phyloP scores from a whole-genome alignment of 2,113 vertebrate species.

The Rhea americana region DNA sequence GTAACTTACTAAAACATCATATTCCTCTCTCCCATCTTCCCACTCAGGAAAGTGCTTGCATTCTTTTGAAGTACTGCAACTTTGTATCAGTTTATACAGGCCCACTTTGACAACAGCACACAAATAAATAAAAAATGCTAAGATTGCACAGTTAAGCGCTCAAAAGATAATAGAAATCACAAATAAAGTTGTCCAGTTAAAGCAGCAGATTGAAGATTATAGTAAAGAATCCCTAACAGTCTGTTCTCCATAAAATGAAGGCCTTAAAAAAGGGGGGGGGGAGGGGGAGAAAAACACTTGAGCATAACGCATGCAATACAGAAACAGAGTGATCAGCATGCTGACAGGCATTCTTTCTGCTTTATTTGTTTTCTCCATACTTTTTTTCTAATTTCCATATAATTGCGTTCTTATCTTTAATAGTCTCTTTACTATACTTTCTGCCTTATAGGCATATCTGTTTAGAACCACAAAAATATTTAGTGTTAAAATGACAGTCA shows the following conservation, averaged over 20 bases:
- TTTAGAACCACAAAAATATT: background rate
- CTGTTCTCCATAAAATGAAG: background rate
- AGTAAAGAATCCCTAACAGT: background rate
- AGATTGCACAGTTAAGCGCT: background rate
- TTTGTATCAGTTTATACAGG: background rate
- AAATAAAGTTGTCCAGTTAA: background rate
- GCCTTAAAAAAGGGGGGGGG: background rate
- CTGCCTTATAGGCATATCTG: background rate
- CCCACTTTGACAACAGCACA: background rate
- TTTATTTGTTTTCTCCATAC: background rate
- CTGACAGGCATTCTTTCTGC: background rate
- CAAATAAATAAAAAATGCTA: background rate
- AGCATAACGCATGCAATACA: background rate
- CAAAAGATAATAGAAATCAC: background rate
- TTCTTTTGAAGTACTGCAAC: background rate
- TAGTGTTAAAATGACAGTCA: background rate
- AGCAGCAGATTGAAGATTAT: background rate
- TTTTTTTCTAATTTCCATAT: background rate
- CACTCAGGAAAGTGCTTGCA: background rate
- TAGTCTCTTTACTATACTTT: background rate
- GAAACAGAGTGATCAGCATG: background rate
- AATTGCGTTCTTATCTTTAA: background rate
- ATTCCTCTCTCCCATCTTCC: background rate
- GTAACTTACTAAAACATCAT: background rate
- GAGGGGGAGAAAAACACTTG: background rate